Percentiles rank a stretch among this genome's conserved stretches.
Evolutionary conservation across 2,113 vertebrate species (phyloP).

Genomic region (Sinocyclocheilus maitianheensis): DNA sequence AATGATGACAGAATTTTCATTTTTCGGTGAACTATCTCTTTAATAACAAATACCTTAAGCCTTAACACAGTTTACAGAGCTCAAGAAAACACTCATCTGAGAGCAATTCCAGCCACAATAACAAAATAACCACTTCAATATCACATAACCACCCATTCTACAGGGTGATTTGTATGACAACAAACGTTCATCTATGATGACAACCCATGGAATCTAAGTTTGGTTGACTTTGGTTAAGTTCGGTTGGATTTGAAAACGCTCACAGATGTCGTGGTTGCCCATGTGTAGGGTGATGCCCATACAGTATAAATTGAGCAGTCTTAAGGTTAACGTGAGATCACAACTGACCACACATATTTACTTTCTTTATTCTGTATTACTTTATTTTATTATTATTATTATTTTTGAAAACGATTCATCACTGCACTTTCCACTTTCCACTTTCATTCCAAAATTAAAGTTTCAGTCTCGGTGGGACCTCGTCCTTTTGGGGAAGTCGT

Average conservation of each 20-base stretch:
- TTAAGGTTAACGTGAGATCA: background rate
- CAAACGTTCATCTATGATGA: background rate
- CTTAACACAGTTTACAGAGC: slow-evolving; percentile 35
- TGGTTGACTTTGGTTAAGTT: background rate
- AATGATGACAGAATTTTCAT: background rate
- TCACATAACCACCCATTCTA: background rate
- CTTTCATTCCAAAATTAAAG: no score
- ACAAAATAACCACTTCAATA: background rate
- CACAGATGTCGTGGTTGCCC: slow-evolving; percentile 41
- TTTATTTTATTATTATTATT: background rate
- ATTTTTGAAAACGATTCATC: background rate
- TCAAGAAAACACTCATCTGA: slow-evolving; percentile 31
- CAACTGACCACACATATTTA: background rate
- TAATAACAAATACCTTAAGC: slow-evolving; percentile 26
- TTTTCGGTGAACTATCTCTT: background rate
- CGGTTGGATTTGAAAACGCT: background rate
- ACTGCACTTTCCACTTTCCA: background rate
- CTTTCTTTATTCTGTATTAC: background rate
- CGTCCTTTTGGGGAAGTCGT: no score
- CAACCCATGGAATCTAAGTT: background rate
- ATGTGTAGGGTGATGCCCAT: background rate
- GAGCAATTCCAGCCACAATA: slow-evolving; percentile 24
- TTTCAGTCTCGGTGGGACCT: no score
- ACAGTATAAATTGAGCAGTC: background rate
- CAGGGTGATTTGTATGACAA: slow-evolving; percentile 6